These are phyloP conservation scores for Istiophorus platypterus DNA, from an alignment of 2,113 vertebrate species.

Conservation along the genomic window DNA sequence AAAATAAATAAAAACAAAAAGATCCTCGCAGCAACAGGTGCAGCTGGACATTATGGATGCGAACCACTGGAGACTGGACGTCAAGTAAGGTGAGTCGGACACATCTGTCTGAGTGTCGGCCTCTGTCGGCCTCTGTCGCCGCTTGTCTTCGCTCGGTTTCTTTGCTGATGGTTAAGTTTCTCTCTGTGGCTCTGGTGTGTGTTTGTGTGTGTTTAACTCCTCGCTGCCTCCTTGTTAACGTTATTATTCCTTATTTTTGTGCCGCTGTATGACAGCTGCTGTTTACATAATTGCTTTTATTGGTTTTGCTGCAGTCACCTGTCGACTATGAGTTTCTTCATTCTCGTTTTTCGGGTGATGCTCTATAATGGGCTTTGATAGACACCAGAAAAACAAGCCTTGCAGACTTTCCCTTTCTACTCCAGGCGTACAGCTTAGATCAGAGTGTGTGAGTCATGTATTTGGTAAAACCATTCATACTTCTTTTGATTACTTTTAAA, in stretches of 20 bases:
- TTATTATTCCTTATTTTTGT: not conserved
- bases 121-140: too few relatives aligned
- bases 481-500: too few relatives aligned
- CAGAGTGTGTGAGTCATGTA: not conserved
- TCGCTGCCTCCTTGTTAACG: conserved; percentile 7
- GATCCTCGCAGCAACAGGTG: not conserved
- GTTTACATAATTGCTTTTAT: not conserved
- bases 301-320: conserved; percentile 16
- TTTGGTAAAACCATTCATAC: too few relatives aligned
- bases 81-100: conserved; percentile 7
- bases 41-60: not conserved
- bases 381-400: not conserved
- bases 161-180: not conserved
- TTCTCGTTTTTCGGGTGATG: too few relatives aligned
- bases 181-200: not conserved
- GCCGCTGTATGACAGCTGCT: not conserved
- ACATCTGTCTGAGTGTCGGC: too few relatives aligned
- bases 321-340: not conserved
- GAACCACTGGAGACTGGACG: not conserved
- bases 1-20: too few relatives aligned
- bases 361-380: not conserved
- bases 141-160: too few relatives aligned
- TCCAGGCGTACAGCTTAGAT: too few relatives aligned
- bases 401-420: not conserved
- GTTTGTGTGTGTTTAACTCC: not conserved